These are phyloP conservation scores for Varecia variegata DNA, from an alignment of 2,797 vertebrate species.

Conservation along the genomic window DNA sequence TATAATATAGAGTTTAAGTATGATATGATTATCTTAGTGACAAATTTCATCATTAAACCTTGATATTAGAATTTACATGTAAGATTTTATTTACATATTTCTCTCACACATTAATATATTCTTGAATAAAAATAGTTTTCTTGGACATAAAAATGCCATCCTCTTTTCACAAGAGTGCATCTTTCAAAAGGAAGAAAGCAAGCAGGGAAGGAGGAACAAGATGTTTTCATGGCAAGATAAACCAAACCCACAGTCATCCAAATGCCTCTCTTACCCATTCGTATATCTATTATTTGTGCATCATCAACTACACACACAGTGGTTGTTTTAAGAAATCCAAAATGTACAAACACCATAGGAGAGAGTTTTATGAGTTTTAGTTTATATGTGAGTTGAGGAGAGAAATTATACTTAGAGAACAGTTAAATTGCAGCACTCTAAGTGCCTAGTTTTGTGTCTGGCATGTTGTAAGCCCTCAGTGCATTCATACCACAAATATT, in stretches of 20 bases:
- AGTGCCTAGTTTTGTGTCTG: background rate
- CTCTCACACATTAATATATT: background rate
- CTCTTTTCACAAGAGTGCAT: background rate
- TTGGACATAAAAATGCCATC: background rate
- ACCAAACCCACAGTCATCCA: background rate
- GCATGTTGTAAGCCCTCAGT: background rate
- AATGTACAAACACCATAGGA: background rate
- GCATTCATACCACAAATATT: background rate
- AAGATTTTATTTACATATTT: conserved; percentile 16
- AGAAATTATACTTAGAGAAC: background rate
- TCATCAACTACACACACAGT: background rate
- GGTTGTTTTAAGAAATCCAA: background rate
- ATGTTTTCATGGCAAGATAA: background rate
- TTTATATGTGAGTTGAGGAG: background rate
- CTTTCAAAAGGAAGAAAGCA: background rate
- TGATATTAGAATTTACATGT: background rate
- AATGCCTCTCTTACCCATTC: background rate
- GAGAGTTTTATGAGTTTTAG: background rate
- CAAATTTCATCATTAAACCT: background rate
- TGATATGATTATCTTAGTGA: background rate
- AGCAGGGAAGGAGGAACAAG: background rate
- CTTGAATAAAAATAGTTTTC: background rate
- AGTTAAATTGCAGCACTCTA: background rate
- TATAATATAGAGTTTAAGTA: background rate
- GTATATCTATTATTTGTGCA: background rate